These are phyloP conservation scores for Phymastichus coffea DNA, from an alignment of 1,140 invertebrate species.

Conservation along the genomic window DNA sequence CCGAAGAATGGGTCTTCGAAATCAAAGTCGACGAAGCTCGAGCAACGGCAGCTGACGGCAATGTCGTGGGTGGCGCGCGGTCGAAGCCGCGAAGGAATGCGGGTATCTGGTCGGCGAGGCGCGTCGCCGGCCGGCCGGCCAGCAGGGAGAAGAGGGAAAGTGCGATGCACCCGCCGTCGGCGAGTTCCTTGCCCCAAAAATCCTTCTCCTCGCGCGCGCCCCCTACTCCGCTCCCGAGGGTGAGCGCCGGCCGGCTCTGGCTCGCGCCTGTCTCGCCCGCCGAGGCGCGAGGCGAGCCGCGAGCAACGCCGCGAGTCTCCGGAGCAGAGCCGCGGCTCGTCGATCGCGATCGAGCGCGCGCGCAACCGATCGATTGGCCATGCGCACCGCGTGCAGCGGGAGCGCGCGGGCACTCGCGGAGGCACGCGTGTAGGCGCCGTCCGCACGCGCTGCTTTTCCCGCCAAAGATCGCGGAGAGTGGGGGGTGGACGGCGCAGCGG, in stretches of 20 bases:
- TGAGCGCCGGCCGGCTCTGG: neutral
- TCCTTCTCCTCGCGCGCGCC: neutral
- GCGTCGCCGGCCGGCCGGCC: no score
- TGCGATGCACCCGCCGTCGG: slow-evolving; percentile 19
- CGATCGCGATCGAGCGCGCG: no score
- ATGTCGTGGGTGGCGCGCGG: neutral
- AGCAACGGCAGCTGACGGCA: no score
- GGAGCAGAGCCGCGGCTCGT: no score
- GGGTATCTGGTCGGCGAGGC: neutral
- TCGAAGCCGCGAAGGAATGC: neutral
- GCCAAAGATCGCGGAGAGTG: no score
- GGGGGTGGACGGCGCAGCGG: neutral
- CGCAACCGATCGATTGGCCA: no score
- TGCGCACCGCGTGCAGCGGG: no score
- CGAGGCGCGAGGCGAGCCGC: slow-evolving; percentile 1
- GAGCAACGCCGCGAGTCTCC: no score
- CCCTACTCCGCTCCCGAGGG: neutral
- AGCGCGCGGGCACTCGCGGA: neutral
- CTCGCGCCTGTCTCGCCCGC: neutral
- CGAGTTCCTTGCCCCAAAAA: slow-evolving; percentile 26
- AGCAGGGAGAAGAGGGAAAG: slow-evolving; percentile 1
- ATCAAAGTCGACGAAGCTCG: no score
- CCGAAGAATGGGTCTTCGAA: no score
- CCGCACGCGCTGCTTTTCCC: no score
- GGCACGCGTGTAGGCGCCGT: no score